Evolutionary conservation across 2,888 invertebrate species (phyloP).

Genomic region (Nephrocerus scutellatus): DNA sequence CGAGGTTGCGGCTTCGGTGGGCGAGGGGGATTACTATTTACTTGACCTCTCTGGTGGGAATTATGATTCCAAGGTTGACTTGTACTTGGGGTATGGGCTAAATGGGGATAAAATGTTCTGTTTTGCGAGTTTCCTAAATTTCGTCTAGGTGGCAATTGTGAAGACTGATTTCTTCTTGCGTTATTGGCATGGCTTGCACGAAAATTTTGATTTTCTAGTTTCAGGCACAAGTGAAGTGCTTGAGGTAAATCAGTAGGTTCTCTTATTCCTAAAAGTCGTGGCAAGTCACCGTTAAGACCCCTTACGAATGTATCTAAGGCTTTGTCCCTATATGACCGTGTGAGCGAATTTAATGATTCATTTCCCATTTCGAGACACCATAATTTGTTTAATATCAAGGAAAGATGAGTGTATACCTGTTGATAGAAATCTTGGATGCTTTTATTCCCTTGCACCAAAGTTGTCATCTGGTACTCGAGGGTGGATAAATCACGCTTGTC

Average conservation of each 20-base stretch:
- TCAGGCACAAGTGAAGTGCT: not conserved
- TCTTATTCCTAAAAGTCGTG: constrained; percentile 1
- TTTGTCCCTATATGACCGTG: not conserved
- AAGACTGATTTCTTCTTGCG: constrained; percentile 1
- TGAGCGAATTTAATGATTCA: not conserved
- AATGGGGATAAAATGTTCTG: constrained; percentile 11
- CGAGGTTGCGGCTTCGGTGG: constrained; percentile 7
- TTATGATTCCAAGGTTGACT: constrained; percentile 8
- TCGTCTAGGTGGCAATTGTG: constrained; percentile 7
- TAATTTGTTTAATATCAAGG: too few relatives aligned
- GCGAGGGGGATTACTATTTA: constrained; percentile 2
- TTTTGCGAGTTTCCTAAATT: constrained; percentile 1
- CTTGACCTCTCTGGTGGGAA: not conserved
- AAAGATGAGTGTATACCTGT: constrained; percentile 1
- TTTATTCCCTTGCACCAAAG: not conserved
- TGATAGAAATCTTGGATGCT: not conserved
- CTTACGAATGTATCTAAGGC: constrained; percentile 1
- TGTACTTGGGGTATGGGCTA: constrained; percentile 8
- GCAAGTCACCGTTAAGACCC: not conserved
- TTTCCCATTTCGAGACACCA: too few relatives aligned
- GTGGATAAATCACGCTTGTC: too few relatives aligned
- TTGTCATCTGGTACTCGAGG: constrained; percentile 4
- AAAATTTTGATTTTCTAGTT: constrained; percentile 11
- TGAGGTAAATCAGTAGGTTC: not conserved
- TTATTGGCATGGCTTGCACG: constrained; percentile 5